Percentiles rank a stretch among this genome's conserved stretches.
Conservation (phyloP, 2,797 vertebrate genomes). For the Pseudochirops cupreus region DNA sequence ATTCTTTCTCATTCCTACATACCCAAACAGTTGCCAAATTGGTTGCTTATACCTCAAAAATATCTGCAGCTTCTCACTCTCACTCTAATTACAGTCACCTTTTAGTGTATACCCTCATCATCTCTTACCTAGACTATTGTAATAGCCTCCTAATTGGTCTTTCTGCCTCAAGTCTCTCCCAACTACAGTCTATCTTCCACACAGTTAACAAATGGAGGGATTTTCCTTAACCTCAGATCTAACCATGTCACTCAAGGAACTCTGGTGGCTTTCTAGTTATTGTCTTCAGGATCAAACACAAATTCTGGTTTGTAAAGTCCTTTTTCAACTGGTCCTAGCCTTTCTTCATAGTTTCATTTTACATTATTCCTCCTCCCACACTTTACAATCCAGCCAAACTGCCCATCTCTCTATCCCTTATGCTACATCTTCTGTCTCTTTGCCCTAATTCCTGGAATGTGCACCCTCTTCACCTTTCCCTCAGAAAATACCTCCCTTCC, state of each 20-base stretch:
- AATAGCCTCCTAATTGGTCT: neutral
- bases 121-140: conserved; percentile 3
- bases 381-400: neutral
- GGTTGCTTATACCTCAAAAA: neutral
- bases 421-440: no score
- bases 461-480: neutral
- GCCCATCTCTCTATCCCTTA: no score
- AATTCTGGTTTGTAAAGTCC: neutral
- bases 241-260: neutral
- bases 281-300: neutral
- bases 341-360: neutral
- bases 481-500: neutral
- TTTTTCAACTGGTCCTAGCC: neutral
- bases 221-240: neutral
- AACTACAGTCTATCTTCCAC: neutral
- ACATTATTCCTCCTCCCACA: neutral
- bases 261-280: neutral
- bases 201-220: neutral
- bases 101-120: conserved; percentile 6
- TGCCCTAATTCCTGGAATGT: neutral
- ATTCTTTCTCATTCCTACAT: conserved; percentile 2
- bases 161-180: neutral
- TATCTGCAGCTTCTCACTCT: neutral
- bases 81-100: neutral
- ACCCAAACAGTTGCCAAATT: neutral